Evolutionary conservation across 2,797 vertebrate species (phyloP), one percentile per base, ranked within the genome.

Genomic region (Bryconaethiops microstoma): DNA sequence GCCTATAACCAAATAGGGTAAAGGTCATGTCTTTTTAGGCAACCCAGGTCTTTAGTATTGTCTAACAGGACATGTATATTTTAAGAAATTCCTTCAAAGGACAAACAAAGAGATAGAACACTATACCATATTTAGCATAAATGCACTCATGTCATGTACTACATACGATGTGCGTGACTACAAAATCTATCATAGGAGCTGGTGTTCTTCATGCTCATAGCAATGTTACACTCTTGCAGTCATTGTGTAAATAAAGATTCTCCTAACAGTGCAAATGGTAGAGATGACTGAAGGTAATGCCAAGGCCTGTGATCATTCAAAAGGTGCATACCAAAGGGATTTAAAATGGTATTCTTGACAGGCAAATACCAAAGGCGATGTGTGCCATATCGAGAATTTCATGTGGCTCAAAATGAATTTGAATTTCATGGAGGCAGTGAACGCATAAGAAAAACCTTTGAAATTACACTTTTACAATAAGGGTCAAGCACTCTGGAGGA

Each of bases 371-470:
- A 21, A 60, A 65, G 63, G 63, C 63, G 2, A n/a, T 40, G 64
- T 42, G 39, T 1, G 8, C 10, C 64, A 67, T n/a, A 42, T 39
- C 42, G 62, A 77, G 78, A 76, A 73, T 68, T 80, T 62, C 54
- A 62, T 64, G 42, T 68, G 74, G 62, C 69, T 80, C 82, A 83
- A 80, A 75, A 80, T 80, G 72, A 68, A 77, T 77, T 39, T 73
- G 19, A 0, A 73, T 70, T 77, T 80, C 70, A 75, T 48, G 48
- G 69, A 83, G 48, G 78, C 3, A 59, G 52, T 23, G 64, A 70
- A 73, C 71, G 68, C 50, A n/a, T 79, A 69, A 57, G n/a, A 72
- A 60, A 76, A 48, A 62, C 60, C 68, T 7, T 76, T 65, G 70
- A 75, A 75, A 72, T 72, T 72, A 76, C 57, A 65, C 7, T 50